A percentile compares a stretch with the other conserved stretches of the same genome.
These are phyloP conservation scores for Cotesia chilonis DNA, from an alignment of 1,140 invertebrate genomes.

Conservation along the genomic window DNA sequence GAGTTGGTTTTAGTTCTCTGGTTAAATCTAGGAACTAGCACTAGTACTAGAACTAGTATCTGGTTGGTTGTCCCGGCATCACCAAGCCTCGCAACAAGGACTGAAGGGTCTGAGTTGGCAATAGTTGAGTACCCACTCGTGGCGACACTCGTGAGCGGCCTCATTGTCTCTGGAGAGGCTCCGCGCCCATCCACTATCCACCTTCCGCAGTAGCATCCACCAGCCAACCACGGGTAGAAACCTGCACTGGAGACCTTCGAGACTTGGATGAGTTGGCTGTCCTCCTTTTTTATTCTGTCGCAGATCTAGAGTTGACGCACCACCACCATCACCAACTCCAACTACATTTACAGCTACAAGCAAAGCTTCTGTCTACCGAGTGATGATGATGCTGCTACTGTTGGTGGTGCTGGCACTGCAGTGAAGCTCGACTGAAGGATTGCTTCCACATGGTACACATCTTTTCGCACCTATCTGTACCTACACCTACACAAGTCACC, in stretches of 20 bases:
- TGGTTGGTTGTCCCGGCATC: constrained; percentile 7
- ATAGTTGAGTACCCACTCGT: constrained; percentile 65
- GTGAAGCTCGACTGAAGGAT: constrained; percentile 4
- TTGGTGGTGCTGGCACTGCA: constrained; percentile 1
- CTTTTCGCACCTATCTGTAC: too few relatives aligned
- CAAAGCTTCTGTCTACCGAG: constrained; percentile 17
- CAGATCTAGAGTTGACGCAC: constrained; percentile 10
- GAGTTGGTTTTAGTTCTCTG: constrained; percentile 44
- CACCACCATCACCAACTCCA: constrained; percentile 10
- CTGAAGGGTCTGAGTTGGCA: constrained; percentile 66
- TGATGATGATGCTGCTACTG: constrained; percentile 25
- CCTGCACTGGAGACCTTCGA: constrained; percentile 14
- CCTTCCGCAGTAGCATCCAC: constrained; percentile 37
- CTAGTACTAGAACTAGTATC: not conserved
- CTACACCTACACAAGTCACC: constrained; percentile 40
- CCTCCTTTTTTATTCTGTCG: not conserved
- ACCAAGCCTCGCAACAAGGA: constrained; percentile 47
- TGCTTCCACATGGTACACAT: too few relatives aligned
- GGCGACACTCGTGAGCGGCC: constrained; percentile 65
- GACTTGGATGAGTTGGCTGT: not conserved
- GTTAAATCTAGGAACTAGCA: not conserved
- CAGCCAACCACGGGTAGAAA: constrained; percentile 32
- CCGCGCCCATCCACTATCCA: constrained; percentile 40
- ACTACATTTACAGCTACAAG: not conserved
- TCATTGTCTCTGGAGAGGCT: constrained; percentile 65